These are phyloP conservation scores for Coelinius sp. DNA, from an alignment of 2,888 invertebrate genomes.

Conservation along the genomic window DNA sequence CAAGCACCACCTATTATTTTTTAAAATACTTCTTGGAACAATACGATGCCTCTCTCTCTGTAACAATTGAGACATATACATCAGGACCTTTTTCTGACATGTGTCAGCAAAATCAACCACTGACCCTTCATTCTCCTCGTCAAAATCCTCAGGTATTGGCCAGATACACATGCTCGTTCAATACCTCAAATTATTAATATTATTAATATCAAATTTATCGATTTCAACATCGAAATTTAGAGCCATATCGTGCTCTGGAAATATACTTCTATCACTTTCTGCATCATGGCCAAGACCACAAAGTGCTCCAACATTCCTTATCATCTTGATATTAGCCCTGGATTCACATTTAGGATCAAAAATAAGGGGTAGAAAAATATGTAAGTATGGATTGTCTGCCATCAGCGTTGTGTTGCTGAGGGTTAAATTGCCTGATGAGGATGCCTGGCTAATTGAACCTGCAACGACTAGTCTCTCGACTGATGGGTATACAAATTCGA, in stretches of 20 bases:
- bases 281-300: conserved; percentile 86
- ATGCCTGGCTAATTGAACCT: conserved; percentile 75
- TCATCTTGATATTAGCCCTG: conserved; percentile 75
- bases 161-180: conserved; percentile 81
- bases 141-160: too few relatives aligned
- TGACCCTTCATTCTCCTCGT: too few relatives aligned
- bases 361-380: conserved; percentile 82
- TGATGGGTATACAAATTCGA: conserved; percentile 82
- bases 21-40: too few relatives aligned
- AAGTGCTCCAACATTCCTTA: conserved; percentile 82
- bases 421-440: conserved; percentile 71
- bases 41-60: too few relatives aligned
- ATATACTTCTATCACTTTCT: conserved; percentile 74
- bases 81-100: too few relatives aligned
- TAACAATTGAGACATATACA: too few relatives aligned
- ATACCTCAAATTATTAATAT: conserved; percentile 81
- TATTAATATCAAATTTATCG: conserved; percentile 76
- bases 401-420: conserved; percentile 89
- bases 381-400: conserved; percentile 90
- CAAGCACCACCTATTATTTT: too few relatives aligned
- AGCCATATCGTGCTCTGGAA: conserved; percentile 89
- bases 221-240: conserved; percentile 84
- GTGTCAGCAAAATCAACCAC: too few relatives aligned
- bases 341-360: conserved; percentile 89
- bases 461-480: conserved; percentile 80